Evolutionary conservation across 1,140 invertebrate genomes (phyloP).

Genomic region (Geopemphigus sp.): DNA sequence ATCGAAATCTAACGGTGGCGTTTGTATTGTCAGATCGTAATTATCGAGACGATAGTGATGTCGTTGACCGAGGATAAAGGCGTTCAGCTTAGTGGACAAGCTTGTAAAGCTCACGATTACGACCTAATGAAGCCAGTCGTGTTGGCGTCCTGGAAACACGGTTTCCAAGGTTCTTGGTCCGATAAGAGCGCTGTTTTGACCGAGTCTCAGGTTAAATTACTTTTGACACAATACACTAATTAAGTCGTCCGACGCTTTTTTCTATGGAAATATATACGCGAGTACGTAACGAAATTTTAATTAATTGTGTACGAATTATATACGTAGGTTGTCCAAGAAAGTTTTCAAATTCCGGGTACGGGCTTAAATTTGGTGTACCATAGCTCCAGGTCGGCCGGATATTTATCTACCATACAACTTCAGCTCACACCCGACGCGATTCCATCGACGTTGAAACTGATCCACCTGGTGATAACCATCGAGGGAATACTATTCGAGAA

Average conservation of each 20-base stretch:
- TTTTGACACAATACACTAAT: too few species aligned
- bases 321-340: conserved; percentile 87
- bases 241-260: too few species aligned
- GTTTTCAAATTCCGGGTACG: conserved; percentile 86
- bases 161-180: conserved; percentile 91
- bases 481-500: conserved; percentile 92
- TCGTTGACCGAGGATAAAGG: conserved; percentile 76
- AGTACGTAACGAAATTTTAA: too few species aligned
- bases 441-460: conserved; percentile 75
- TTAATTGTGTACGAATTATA: too few species aligned
- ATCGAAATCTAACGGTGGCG: background rate
- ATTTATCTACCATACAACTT: conserved; percentile 90
- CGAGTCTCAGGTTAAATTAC: conserved; percentile 86
- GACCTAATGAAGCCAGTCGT: conserved; percentile 92
- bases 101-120: conserved; percentile 87
- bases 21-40: conserved; percentile 68
- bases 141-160: conserved; percentile 92
- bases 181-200: conserved; percentile 88
- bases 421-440: conserved; percentile 85
- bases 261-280: too few species aligned
- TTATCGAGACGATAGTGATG: conserved; percentile 85
- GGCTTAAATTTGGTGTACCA: conserved; percentile 92
- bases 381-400: conserved; percentile 86
- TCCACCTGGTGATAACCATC: conserved; percentile 87
- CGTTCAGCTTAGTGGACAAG: conserved; percentile 63